Evolutionary conservation across 2,888 invertebrate species (phyloP), one percentile per base, ranked within the genome.

Genomic region (Entomobrya multifasciata): DNA sequence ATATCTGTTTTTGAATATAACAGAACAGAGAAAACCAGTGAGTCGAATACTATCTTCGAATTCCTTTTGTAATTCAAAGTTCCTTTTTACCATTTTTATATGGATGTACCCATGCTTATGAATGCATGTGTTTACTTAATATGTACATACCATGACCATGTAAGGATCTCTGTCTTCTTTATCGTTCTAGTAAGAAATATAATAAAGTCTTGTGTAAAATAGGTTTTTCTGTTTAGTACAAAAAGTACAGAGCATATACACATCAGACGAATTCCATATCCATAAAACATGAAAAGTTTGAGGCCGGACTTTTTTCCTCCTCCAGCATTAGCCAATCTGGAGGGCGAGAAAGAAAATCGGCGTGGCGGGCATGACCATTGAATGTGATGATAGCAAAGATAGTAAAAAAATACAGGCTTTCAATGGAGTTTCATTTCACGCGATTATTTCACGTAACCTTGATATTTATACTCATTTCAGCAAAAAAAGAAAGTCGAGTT

Each of bases 401-500:
- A n/a, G n/a, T n/a, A n/a, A n/a, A n/a, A n/a, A n/a, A n/a, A n/a
- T n/a, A n/a, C n/a, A n/a, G n/a, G n/a, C n/a, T n/a, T n/a, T n/a
- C 27, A 3, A n/a, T 15, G 22, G 60, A 78, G 25, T 44, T 41
- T 13, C 60, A 65, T 36, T n/a, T n/a, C n/a, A n/a, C n/a, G n/a
- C n/a, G 55, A 76, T 25, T 5, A 62, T 57, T 49, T 49, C 76
- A 27, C 30, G 27, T 80, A 80, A 80, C 80, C 80, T 80, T 80
- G 80, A 80, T 80, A 55, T 70, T 80, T 70, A 52, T 67, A 52
- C 15, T 25, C 20, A 20, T 67, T 27, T 10, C 22, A n/a, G 2
- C 5, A 25, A 30, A 57, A 72, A 11, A 22, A n/a, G n/a, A 10
- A 44, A 20, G 5, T n/a, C 49, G 47, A 17, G 20, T 17, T 11